Conservation (phyloP, 2,113 vertebrate genomes). For the Tachysurus fulvidraco region DNA sequence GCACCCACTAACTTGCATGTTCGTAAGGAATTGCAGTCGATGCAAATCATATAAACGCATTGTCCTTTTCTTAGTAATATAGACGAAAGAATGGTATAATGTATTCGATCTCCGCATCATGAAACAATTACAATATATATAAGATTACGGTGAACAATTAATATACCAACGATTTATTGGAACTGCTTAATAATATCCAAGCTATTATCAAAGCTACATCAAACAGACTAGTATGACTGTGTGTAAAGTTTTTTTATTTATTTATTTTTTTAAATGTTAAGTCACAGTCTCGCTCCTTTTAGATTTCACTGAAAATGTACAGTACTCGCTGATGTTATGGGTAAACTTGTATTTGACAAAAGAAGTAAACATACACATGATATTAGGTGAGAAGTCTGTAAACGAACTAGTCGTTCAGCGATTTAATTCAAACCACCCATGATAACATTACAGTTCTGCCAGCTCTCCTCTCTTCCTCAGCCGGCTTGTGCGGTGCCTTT, state of each 20-base stretch:
- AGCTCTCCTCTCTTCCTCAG: background rate
- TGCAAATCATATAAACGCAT: background rate
- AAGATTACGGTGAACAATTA: too few relatives aligned
- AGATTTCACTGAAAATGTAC: background rate
- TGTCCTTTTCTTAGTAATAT: background rate
- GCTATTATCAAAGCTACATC: background rate
- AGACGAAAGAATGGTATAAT: background rate
- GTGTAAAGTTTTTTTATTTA: background rate
- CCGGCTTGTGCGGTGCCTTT: background rate
- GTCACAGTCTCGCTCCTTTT: background rate
- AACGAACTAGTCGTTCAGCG: background rate
- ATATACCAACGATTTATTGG: background rate
- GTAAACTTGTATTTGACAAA: background rate
- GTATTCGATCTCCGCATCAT: background rate
- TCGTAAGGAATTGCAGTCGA: background rate
- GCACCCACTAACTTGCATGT: background rate
- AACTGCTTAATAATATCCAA: background rate
- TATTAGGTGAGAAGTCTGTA: background rate
- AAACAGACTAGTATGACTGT: background rate
- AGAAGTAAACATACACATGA: background rate
- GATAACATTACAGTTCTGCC: background rate
- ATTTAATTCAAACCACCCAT: background rate
- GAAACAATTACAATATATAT: background rate
- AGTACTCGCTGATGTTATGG: background rate
- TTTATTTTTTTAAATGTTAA: background rate